Evolutionary conservation across 1,140 invertebrate species (phyloP), one percentile per base, ranked within the genome.

Genomic region (Ceratina japonica): DNA sequence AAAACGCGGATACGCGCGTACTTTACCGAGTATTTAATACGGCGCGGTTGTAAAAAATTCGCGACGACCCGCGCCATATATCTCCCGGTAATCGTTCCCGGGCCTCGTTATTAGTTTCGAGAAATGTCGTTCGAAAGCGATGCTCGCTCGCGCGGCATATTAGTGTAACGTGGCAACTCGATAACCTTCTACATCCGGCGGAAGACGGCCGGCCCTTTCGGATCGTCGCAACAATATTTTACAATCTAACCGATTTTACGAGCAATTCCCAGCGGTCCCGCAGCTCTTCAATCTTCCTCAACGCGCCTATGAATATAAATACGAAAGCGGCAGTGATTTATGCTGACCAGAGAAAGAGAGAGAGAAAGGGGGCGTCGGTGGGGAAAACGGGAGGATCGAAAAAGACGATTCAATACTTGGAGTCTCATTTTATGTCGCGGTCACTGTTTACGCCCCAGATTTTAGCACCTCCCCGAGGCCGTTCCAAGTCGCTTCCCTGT

Each of bases 221-320:
- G 75, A 83, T 80, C 76, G 72, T 85, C 78, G 84, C 75, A 84
- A 89, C 87, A 90, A 89, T 89, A 89, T 89, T 90, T 90, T 89
- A 88, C 88, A 90, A 89, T 89, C 87, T 88, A 87, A 84, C 83
- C 80, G 80, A 88, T 86, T 90, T 91, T 89, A 89, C 88, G 88
- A 90, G 81, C 79, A 86, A 88, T 82, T 90, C 88, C 88, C 86
- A 81, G 49, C 71, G 82, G 85, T 82, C 79, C 84, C 82, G 66
- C 65, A 82, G 64, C 88, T 91, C 89, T 90, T 91, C 88, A 90
- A 91, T 90, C 88, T 90, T 89, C 86, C 85, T 90, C 89, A 87
- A 90, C 86, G 80, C 87, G 85, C 86, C 88, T 89, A 89, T 89
- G 90, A 90, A 90, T 90, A 89, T 90, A 90, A 89, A 90, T 89